These are phyloP conservation scores for Tapera naevia DNA, from an alignment of 2,797 vertebrate species.

Conservation along the genomic window DNA sequence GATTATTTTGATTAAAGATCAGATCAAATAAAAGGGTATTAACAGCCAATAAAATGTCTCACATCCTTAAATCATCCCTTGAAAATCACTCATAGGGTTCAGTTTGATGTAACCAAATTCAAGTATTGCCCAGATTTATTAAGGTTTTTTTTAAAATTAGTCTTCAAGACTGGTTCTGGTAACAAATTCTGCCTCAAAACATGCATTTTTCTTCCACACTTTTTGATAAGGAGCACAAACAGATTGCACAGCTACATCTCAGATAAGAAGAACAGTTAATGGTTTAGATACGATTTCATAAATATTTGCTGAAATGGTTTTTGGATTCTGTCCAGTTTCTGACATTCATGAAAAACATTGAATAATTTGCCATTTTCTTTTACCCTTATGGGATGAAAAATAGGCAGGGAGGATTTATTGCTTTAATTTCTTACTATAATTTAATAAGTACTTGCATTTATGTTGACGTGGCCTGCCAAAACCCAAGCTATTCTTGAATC, in stretches of 20 bases:
- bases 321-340: constrained; percentile 53
- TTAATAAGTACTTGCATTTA: background rate
- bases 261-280: constrained; percentile 51
- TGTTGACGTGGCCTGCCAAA: background rate
- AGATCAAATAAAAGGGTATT: background rate
- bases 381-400: constrained; percentile 1
- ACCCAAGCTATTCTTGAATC: background rate
- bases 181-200: background rate
- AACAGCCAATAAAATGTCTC: background rate
- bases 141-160: background rate
- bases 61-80: background rate
- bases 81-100: background rate
- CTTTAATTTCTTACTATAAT: background rate
- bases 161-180: background rate
- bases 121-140: background rate
- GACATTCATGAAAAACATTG: constrained; percentile 32
- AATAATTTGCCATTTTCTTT: constrained; percentile 33
- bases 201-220: constrained; percentile 4
- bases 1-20: background rate
- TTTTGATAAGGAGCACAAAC: background rate
- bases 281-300: constrained; percentile 45
- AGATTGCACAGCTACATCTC: constrained; percentile 42
- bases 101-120: background rate
- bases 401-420: background rate
- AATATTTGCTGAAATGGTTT: constrained; percentile 59